A percentile compares a stretch with the other conserved stretches of the same genome.
These are phyloP conservation scores for Chloroclysta siterata DNA, from an alignment of 2,888 invertebrate species.

Conservation along the genomic window DNA sequence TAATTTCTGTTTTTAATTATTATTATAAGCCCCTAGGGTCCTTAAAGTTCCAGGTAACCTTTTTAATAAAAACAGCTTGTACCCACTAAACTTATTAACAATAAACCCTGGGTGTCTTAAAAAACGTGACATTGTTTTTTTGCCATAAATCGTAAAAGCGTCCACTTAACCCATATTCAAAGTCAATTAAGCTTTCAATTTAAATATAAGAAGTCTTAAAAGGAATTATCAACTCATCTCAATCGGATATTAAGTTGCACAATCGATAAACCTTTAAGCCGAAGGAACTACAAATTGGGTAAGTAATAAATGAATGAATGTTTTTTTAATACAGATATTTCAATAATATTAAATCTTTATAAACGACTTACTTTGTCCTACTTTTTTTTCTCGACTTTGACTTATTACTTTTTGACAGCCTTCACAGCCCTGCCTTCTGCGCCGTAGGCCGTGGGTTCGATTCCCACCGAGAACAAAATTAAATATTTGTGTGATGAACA, in stretches of 20 bases:
- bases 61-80: too few species aligned
- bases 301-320: background rate
- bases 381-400: too few species aligned
- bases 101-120: background rate
- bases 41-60: too few species aligned
- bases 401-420: too few species aligned
- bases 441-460: too few species aligned
- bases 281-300: slow-evolving; percentile 9
- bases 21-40: too few species aligned
- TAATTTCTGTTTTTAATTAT: too few species aligned
- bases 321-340: background rate
- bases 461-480: too few species aligned
- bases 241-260: slow-evolving; percentile 13
- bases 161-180: slow-evolving; percentile 10
- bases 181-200: slow-evolving; percentile 16
- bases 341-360: too few species aligned
- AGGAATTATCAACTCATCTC: slow-evolving; percentile 17
- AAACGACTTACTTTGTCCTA: too few species aligned
- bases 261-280: slow-evolving; percentile 15
- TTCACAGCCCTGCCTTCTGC: too few species aligned
- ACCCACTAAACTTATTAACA: background rate
- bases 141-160: background rate
- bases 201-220: slow-evolving; percentile 13
- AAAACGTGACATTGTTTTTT: background rate
- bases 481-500: too few species aligned